Conservation (phyloP, 2,113 vertebrate genomes). For the Danionella cerebrum region DNA sequence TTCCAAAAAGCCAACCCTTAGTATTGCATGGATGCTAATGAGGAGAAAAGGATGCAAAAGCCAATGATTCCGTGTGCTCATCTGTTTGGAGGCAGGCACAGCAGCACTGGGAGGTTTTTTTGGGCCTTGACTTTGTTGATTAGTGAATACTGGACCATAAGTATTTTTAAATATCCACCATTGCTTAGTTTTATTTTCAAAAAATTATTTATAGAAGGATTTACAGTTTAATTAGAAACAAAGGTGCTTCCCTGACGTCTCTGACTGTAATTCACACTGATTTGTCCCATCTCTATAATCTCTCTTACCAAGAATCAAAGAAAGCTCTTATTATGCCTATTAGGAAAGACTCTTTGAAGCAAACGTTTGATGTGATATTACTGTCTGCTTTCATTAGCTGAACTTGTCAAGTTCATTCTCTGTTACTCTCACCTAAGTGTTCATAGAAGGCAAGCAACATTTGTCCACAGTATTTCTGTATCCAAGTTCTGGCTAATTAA, state of each 20-base stretch:
- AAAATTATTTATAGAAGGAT: too few relatives aligned
- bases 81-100: too few relatives aligned
- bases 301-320: conserved; percentile 48
- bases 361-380: conserved; percentile 70
- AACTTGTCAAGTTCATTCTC: conserved; percentile 55
- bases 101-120: too few relatives aligned
- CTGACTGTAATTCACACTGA: conserved; percentile 35
- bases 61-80: too few relatives aligned
- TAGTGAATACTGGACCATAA: too few relatives aligned
- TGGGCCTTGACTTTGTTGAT: too few relatives aligned
- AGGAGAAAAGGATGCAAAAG: too few relatives aligned
- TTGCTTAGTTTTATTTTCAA: too few relatives aligned
- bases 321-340: conserved; percentile 67
- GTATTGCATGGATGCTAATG: too few relatives aligned
- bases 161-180: too few relatives aligned
- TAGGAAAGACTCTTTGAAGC: conserved; percentile 53
- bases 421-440: conserved; percentile 2
- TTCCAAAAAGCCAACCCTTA: too few relatives aligned
- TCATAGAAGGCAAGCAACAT: neutral
- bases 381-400: conserved; percentile 59
- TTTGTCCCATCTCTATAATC: conserved; percentile 51
- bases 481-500: conserved; percentile 15
- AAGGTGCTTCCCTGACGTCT: neutral
- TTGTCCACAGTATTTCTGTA: neutral
- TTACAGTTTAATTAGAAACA: neutral